Conservation (phyloP, 2,113 vertebrate genomes). For the Xyrauchen texanus region DNA sequence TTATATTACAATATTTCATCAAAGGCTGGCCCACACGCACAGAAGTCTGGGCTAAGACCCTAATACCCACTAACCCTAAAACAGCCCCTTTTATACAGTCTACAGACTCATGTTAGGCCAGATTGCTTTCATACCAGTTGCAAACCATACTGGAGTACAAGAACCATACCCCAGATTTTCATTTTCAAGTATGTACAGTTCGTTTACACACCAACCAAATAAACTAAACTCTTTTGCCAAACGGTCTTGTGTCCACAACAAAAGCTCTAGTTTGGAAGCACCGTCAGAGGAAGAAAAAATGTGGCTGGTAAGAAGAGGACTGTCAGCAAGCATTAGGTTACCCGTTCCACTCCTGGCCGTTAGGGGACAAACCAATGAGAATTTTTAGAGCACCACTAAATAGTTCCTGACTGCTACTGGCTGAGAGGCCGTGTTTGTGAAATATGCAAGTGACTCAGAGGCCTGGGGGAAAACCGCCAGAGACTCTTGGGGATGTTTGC, state of each 20-base stretch:
- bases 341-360: conserved; percentile 54
- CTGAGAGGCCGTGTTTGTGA: conserved; percentile 54
- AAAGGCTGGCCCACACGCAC: too few relatives aligned
- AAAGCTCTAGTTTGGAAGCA: background rate
- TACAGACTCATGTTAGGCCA: too few relatives aligned
- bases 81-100: too few relatives aligned
- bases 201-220: too few relatives aligned
- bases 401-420: conserved; percentile 63
- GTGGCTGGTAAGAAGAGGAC: conserved; percentile 65
- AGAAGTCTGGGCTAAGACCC: too few relatives aligned
- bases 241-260: background rate
- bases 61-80: too few relatives aligned
- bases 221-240: too few relatives aligned
- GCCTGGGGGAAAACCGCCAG: conserved; percentile 42
- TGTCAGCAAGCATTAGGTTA: conserved; percentile 62
- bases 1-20: too few relatives aligned
- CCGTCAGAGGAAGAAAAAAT: conserved; percentile 26
- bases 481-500: conserved; percentile 59
- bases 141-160: too few relatives aligned
- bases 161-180: too few relatives aligned
- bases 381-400: conserved; percentile 50
- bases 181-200: too few relatives aligned
- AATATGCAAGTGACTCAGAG: conserved; percentile 66
- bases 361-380: conserved; percentile 57
- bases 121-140: too few relatives aligned